These are phyloP conservation scores for Tokudaia muenninki DNA, from an alignment of 2,797 vertebrate species.

Conservation along the genomic window DNA sequence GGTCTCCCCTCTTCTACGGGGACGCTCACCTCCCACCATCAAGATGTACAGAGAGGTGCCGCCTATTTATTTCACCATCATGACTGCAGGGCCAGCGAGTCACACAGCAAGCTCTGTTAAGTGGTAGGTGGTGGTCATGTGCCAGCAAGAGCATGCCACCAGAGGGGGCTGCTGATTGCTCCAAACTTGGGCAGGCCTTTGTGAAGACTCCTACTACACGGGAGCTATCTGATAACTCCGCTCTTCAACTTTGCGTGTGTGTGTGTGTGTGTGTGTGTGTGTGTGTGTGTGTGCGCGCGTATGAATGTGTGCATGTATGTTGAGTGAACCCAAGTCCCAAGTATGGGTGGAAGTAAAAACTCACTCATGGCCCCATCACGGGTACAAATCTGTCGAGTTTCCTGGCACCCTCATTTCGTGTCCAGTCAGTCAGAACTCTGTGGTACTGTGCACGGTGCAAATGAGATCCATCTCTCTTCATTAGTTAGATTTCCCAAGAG, in stretches of 20 bases:
- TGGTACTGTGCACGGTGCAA: neutral
- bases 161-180: neutral
- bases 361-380: neutral
- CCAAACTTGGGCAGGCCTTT: neutral
- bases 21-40: neutral
- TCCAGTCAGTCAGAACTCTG: neutral
- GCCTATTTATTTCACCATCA: neutral
- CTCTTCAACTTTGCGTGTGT: neutral
- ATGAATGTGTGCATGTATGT: neutral
- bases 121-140: neutral
- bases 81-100: neutral
- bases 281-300: neutral
- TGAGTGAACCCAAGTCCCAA: neutral
- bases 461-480: neutral
- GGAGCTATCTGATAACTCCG: neutral
- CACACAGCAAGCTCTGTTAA: neutral
- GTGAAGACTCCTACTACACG: neutral
- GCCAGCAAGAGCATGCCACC: too few species aligned
- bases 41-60: neutral
- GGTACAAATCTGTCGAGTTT: neutral
- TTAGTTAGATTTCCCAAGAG: constrained; percentile 1
- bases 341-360: neutral
- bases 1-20: neutral
- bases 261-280: neutral
- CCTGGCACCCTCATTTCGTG: neutral